These are phyloP conservation scores for Xestia c-nigrum DNA, from an alignment of 2,888 invertebrate genomes.

Conservation along the genomic window DNA sequence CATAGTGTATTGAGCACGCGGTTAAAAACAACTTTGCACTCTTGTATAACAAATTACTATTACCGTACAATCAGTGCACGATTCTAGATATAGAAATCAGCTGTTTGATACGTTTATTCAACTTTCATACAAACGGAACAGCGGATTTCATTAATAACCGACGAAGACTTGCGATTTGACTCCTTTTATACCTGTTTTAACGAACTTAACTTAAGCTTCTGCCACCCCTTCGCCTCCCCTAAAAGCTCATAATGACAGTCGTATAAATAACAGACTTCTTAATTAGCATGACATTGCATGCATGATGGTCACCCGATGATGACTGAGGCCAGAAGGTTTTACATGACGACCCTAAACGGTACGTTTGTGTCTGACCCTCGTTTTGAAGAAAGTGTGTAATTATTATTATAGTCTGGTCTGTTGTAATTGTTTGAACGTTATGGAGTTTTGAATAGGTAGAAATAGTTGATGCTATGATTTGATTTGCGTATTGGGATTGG, in stretches of 20 bases:
- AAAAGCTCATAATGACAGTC: conserved; percentile 28
- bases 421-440: background rate
- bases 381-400: conserved; percentile 74
- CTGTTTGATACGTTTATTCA: background rate
- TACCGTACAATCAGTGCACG: background rate
- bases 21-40: no score
- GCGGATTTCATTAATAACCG: background rate
- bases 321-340: conserved; percentile 14
- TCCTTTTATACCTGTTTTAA: background rate
- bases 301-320: conserved; percentile 56
- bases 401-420: conserved; percentile 69
- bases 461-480: no score
- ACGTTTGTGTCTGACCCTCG: conserved; percentile 59
- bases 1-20: no score
- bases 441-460: background rate
- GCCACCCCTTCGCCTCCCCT: background rate
- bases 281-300: conserved; percentile 80
- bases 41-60: no score
- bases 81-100: background rate
- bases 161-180: background rate
- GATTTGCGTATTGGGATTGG: no score
- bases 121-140: background rate
- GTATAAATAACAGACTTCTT: conserved; percentile 65
- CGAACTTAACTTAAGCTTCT: background rate
- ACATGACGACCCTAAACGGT: conserved; percentile 26